Evolutionary conservation across 2,113 vertebrate genomes (phyloP).

Genomic region (Phoxinus phoxinus): DNA sequence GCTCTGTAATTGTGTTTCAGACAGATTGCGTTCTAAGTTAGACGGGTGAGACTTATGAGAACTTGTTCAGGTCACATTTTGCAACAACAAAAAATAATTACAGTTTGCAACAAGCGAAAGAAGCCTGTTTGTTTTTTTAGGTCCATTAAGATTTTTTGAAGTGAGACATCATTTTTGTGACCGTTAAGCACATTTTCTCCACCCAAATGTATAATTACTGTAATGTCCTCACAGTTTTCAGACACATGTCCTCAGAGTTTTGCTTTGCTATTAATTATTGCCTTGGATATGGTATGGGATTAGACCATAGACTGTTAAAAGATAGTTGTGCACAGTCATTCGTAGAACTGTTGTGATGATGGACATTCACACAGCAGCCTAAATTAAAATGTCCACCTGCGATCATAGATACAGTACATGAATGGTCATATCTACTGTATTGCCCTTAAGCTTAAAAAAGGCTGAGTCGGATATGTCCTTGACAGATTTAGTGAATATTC

Average conservation of each 20-base stretch:
- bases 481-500: background rate
- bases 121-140: background rate
- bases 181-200: background rate
- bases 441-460: background rate
- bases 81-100: background rate
- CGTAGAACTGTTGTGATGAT: conserved; percentile 36
- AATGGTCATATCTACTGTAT: background rate
- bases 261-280: conserved; percentile 40
- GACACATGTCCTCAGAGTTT: conserved; percentile 11
- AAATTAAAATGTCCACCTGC: conserved; percentile 34
- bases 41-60: background rate
- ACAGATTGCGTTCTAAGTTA: background rate
- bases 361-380: conserved; percentile 30
- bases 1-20: conserved; percentile 23
- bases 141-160: background rate
- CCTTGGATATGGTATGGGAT: conserved; percentile 1
- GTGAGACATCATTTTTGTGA: background rate
- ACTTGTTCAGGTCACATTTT: background rate
- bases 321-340: conserved; percentile 35
- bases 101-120: conserved; percentile 1
- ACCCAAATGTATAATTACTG: background rate
- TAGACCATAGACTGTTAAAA: conserved; percentile 32
- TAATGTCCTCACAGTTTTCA: conserved; percentile 5
- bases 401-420: background rate
- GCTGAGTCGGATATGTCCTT: background rate